Percentiles rank a stretch among this genome's conserved stretches.
phyloP scores from a whole-genome alignment of 1,140 invertebrate genomes.

The Apis florea region DNA sequence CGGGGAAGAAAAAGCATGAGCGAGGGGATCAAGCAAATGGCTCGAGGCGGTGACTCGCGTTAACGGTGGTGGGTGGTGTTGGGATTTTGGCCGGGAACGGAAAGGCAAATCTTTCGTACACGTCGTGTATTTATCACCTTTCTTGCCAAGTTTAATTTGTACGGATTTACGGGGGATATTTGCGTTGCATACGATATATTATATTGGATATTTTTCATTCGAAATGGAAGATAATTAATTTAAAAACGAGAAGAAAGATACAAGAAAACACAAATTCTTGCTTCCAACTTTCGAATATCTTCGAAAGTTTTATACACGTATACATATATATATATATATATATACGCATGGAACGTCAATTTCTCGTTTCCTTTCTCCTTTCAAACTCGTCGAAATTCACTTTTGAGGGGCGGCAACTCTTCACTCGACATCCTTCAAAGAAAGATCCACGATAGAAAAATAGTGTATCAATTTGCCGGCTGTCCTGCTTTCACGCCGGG shows the following conservation, averaged over 20 bases:
- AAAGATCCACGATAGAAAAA: not conserved
- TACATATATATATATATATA: too few species aligned
- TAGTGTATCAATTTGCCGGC: slow-evolving; percentile 12
- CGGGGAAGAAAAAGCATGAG: slow-evolving; percentile 9
- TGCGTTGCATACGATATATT: too few species aligned
- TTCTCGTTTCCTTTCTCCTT: not conserved
- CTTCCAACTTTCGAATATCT: not conserved
- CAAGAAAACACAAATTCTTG: not conserved
- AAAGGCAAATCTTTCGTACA: slow-evolving; percentile 58
- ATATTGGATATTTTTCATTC: too few species aligned
- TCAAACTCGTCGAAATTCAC: not conserved
- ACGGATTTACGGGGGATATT: not conserved
- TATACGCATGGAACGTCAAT: not conserved
- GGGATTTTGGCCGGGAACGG: slow-evolving; percentile 11
- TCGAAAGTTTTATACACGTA: not conserved
- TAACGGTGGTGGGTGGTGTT: slow-evolving; percentile 16
- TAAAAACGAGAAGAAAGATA: too few species aligned
- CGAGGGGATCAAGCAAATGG: slow-evolving; percentile 23
- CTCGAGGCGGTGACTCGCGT: not conserved
- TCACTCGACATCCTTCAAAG: not conserved
- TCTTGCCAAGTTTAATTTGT: slow-evolving; percentile 55
- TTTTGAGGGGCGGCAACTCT: not conserved
- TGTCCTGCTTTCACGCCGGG: not conserved
- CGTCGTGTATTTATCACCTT: slow-evolving; percentile 58
- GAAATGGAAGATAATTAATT: too few species aligned